phyloP scores from a whole-genome alignment of 2,888 invertebrate species.

The Eulithis testata region DNA sequence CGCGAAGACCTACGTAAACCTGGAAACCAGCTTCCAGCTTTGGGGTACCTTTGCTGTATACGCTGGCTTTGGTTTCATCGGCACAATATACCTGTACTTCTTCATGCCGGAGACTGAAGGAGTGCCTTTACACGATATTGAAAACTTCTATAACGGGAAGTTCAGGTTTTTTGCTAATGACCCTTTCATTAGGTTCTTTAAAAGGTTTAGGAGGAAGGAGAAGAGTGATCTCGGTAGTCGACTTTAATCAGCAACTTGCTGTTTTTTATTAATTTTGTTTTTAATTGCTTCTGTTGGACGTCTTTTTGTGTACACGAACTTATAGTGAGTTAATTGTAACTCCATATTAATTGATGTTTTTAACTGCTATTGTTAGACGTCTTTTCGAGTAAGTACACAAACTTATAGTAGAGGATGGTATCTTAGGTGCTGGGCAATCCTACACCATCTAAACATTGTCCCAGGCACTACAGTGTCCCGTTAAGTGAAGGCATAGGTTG shows the following conservation, averaged over 20 bases:
- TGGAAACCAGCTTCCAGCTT: slow-evolving; percentile 66
- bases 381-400: too few species aligned
- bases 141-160: slow-evolving; percentile 68
- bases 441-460: too few species aligned
- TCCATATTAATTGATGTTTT: too few species aligned
- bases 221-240: slow-evolving; percentile 3
- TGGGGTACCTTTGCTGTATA: slow-evolving; percentile 80
- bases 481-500: too few species aligned
- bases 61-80: slow-evolving; percentile 67
- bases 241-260: neutral
- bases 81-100: slow-evolving; percentile 77
- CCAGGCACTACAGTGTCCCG: too few species aligned
- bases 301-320: too few species aligned
- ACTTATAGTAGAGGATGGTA: too few species aligned
- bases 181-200: slow-evolving; percentile 62
- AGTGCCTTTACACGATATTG: slow-evolving; percentile 75
- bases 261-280: neutral
- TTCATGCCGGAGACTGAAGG: slow-evolving; percentile 82
- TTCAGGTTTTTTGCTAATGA: slow-evolving; percentile 67
- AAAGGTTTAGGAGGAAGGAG: slow-evolving; percentile 47
- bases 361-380: too few species aligned
- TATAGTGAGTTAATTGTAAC: too few species aligned
- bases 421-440: too few species aligned
- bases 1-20: slow-evolving; percentile 76
- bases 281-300: neutral